Conservation (phyloP, 37 sponge, comb jelly and placozoan genomes). For the Diacarnus erythraeanus region DNA sequence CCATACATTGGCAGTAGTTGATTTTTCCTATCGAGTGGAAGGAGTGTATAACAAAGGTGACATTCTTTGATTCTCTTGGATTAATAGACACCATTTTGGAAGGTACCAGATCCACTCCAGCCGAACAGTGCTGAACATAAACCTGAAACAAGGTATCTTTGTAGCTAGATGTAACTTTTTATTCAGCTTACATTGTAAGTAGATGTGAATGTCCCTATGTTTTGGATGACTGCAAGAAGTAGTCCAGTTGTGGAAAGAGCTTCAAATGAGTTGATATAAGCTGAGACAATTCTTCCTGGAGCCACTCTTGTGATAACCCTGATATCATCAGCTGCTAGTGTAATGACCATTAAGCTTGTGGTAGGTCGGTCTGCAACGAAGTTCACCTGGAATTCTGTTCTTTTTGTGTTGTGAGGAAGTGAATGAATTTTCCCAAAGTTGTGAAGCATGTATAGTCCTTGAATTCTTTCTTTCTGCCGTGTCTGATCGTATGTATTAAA, state of each 20-base stretch:
- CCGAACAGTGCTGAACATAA: slow-evolving; percentile 75
- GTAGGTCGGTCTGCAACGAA: slow-evolving; percentile 46
- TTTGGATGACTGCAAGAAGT: slow-evolving; percentile 57
- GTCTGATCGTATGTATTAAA: slow-evolving; percentile 8
- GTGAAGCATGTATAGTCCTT: slow-evolving; percentile 54
- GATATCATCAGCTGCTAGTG: slow-evolving; percentile 73
- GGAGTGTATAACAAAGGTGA: slow-evolving; percentile 69
- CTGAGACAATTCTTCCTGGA: slow-evolving; percentile 78
- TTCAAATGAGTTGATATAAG: slow-evolving; percentile 74
- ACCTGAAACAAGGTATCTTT: slow-evolving; percentile 26
- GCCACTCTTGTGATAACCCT: slow-evolving; percentile 47
- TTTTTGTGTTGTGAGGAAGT: slow-evolving; percentile 14
- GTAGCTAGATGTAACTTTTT: neutral
- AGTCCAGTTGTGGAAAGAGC: slow-evolving; percentile 64
- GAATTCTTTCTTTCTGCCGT: slow-evolving; percentile 15
- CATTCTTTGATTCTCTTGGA: slow-evolving; percentile 38
- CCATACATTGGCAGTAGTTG: slow-evolving; percentile 41
- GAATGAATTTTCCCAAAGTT: slow-evolving; percentile 64
- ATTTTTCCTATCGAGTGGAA: slow-evolving; percentile 64
- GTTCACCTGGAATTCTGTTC: slow-evolving; percentile 47
- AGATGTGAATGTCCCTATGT: slow-evolving; percentile 66
- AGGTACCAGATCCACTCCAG: slow-evolving; percentile 73
- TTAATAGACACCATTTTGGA: slow-evolving; percentile 47
- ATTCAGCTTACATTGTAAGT: slow-evolving; percentile 46
- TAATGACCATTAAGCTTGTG: slow-evolving; percentile 48